These are phyloP conservation scores for Cyclophora albipunctata DNA, from an alignment of 2,888 invertebrate genomes.

Conservation along the genomic window DNA sequence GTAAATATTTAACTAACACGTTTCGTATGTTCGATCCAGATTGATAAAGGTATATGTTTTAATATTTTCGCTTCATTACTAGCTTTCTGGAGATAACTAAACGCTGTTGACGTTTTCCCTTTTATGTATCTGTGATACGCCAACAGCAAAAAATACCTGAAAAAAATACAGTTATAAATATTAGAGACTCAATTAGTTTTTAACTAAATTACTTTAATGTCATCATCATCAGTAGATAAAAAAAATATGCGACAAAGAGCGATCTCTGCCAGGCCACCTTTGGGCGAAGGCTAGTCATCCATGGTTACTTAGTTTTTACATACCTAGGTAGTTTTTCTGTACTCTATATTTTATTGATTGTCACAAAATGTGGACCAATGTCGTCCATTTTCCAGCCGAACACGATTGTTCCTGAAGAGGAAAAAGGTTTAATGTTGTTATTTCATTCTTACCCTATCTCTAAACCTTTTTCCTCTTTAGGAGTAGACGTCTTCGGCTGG, in stretches of 20 bases:
- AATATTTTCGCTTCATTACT: slow-evolving; percentile 43
- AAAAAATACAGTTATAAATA: slow-evolving; percentile 14
- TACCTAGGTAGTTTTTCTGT: background rate
- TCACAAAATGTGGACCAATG: no score
- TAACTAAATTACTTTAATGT: background rate
- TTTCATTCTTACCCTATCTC: no score
- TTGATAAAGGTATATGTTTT: slow-evolving; percentile 50
- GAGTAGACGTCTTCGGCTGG: no score
- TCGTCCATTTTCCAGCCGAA: no score
- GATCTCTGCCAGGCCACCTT: background rate
- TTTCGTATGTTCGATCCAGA: slow-evolving; percentile 70
- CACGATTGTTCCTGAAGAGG: no score
- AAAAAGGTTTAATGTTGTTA: no score
- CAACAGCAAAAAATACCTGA: slow-evolving; percentile 66
- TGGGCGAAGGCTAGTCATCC: background rate
- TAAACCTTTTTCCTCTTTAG: no score
- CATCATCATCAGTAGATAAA: background rate
- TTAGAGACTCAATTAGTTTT: no score
- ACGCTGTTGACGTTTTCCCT: slow-evolving; percentile 49
- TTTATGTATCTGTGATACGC: slow-evolving; percentile 70
- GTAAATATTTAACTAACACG: slow-evolving; percentile 46
- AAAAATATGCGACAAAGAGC: background rate
- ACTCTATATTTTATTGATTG: no score
- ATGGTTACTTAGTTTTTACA: background rate
- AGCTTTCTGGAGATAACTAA: slow-evolving; percentile 50